Conservation (phyloP, 2,888 invertebrate species). For the Stenichneumon culpator region DNA sequence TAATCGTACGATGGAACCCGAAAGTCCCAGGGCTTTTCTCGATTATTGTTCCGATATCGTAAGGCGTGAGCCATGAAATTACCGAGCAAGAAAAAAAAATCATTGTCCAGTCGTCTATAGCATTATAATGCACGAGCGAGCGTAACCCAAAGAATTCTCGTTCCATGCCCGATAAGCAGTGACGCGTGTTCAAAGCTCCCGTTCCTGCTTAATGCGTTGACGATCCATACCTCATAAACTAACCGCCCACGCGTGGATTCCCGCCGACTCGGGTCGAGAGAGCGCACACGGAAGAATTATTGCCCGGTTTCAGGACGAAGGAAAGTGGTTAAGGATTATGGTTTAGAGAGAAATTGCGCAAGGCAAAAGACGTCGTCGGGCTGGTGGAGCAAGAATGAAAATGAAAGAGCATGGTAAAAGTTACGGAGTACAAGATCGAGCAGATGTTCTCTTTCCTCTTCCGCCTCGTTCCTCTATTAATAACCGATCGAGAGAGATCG, state of each 20-base stretch:
- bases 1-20: constrained; percentile 44
- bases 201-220: background rate
- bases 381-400: constrained; percentile 19
- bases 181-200: constrained; percentile 20
- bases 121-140: constrained; percentile 3
- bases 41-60: constrained; percentile 54
- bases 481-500: constrained; percentile 53
- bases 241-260: constrained; percentile 19
- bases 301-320: background rate
- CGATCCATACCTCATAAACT: background rate
- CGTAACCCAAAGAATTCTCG: constrained; percentile 1
- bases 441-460: constrained; percentile 48
- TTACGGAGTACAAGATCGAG: constrained; percentile 37
- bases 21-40: constrained; percentile 11
- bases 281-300: constrained; percentile 1
- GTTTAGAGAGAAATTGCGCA: constrained; percentile 46
- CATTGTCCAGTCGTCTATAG: constrained; percentile 29
- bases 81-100: constrained; percentile 15
- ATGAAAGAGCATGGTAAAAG: constrained; percentile 18
- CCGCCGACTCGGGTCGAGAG: background rate
- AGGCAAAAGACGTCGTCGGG: constrained; percentile 14
- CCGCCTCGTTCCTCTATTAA: constrained; percentile 39
- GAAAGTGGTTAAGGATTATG: constrained; percentile 28
- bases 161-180: constrained; percentile 27
- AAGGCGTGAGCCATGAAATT: constrained; percentile 60